phyloP scores from a whole-genome alignment of 2,888 invertebrate genomes.

The Nematopogon swammerdamellus region DNA sequence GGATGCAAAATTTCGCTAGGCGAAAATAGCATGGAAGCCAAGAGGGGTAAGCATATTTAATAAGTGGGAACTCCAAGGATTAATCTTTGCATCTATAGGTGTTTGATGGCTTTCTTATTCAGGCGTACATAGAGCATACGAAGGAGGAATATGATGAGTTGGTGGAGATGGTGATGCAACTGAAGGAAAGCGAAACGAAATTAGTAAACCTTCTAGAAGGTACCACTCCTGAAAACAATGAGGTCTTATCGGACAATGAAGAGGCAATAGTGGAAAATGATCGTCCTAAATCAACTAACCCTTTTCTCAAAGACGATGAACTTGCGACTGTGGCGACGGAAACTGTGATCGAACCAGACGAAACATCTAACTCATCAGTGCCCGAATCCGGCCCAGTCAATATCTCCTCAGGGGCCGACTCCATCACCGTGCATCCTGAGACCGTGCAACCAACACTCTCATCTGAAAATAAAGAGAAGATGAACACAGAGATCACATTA shows the following conservation, averaged over 20 bases:
- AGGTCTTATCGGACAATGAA: constrained; percentile 20
- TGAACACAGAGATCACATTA: constrained; percentile 23
- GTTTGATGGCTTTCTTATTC: constrained; percentile 28
- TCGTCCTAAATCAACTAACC: neutral
- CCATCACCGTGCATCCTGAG: constrained; percentile 2
- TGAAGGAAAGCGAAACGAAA: constrained; percentile 68
- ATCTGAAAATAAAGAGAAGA: neutral
- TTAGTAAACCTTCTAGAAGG: constrained; percentile 53
- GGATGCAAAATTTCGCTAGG: no score
- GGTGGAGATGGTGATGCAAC: constrained; percentile 62
- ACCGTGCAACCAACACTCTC: no score
- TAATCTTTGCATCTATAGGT: neutral
- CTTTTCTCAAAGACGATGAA: constrained; percentile 20
- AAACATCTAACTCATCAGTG: no score
- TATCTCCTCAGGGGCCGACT: no score
- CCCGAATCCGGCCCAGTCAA: constrained; percentile 10
- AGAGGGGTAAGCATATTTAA: no score
- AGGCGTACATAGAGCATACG: constrained; percentile 50
- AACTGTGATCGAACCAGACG: no score
- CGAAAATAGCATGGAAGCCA: no score
- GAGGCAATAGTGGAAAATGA: neutral
- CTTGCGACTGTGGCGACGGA: no score
- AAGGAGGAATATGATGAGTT: constrained; percentile 60
- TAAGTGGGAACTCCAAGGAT: no score
- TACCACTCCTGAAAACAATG: constrained; percentile 31